phyloP scores from a whole-genome alignment of 2,797 vertebrate genomes.

The Synaphobranchus kaupii region DNA sequence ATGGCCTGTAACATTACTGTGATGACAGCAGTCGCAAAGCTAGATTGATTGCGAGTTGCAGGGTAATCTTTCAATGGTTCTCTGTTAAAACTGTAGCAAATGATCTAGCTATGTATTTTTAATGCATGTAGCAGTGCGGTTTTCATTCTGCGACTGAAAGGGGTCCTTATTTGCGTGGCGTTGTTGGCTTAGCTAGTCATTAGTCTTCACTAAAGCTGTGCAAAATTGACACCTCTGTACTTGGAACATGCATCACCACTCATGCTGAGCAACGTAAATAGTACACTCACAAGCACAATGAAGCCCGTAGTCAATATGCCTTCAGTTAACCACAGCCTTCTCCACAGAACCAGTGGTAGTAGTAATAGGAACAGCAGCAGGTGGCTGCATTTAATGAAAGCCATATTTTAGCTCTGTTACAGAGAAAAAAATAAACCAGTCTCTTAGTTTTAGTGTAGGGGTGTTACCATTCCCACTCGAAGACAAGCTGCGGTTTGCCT shows the following conservation, averaged over 20 bases:
- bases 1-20: not conserved
- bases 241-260: not conserved
- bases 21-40: not conserved
- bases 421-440: not conserved
- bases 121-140: not conserved
- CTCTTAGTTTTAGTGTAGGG: conserved; percentile 5
- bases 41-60: not conserved
- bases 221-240: not conserved
- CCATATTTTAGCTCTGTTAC: not conserved
- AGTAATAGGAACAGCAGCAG: not conserved
- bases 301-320: not conserved
- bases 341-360: not conserved
- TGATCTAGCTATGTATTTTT: not conserved
- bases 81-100: not conserved
- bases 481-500: not conserved
- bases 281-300: not conserved
- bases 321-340: not conserved
- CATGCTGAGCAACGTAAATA: not conserved
- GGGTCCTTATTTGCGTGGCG: not conserved
- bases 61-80: not conserved
- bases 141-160: not conserved
- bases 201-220: not conserved
- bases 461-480: not conserved
- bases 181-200: not conserved
- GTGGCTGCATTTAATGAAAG: not conserved